Evolutionary conservation across 2,113 vertebrate species (phyloP).

Genomic region (Isichthys henryi): DNA sequence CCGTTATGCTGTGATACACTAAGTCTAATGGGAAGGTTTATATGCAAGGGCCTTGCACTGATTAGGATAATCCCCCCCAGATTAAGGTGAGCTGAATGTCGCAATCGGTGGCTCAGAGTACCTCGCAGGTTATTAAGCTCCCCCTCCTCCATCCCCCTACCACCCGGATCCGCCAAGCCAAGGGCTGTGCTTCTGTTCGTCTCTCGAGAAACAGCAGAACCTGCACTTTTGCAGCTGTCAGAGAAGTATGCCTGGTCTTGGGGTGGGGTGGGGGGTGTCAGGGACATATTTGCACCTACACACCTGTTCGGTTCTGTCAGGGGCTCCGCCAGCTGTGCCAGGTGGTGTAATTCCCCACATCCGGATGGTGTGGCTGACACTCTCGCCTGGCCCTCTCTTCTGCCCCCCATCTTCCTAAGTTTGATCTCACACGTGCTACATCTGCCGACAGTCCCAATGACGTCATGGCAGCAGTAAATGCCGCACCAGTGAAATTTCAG

Average conservation of each 20-base stretch:
- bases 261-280: slow-evolving; percentile 49
- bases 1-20: slow-evolving; percentile 79
- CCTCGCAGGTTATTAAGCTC: slow-evolving; percentile 97
- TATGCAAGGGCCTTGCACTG: slow-evolving; percentile 96
- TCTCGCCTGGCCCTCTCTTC: slow-evolving; percentile 19
- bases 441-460: neutral
- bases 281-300: slow-evolving; percentile 72
- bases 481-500: neutral
- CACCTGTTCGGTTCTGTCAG: slow-evolving; percentile 82
- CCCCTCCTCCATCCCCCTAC: slow-evolving; percentile 46
- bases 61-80: slow-evolving; percentile 99
- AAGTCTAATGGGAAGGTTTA: slow-evolving; percentile 92
- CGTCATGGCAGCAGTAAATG: neutral
- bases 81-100: slow-evolving; percentile 99
- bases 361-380: slow-evolving; percentile 60
- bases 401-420: neutral
- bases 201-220: slow-evolving; percentile 69
- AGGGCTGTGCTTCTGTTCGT: slow-evolving; percentile 69
- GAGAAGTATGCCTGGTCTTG: slow-evolving; percentile 29
- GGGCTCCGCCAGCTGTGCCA: slow-evolving; percentile 64
- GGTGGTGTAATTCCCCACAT: slow-evolving; percentile 76
- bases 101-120: slow-evolving; percentile 98
- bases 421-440: neutral
- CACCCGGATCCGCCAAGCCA: slow-evolving; percentile 63
- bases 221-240: slow-evolving; percentile 91